Conservation (phyloP, 2,113 vertebrate genomes). For the Apistogramma diplotaenia region DNA sequence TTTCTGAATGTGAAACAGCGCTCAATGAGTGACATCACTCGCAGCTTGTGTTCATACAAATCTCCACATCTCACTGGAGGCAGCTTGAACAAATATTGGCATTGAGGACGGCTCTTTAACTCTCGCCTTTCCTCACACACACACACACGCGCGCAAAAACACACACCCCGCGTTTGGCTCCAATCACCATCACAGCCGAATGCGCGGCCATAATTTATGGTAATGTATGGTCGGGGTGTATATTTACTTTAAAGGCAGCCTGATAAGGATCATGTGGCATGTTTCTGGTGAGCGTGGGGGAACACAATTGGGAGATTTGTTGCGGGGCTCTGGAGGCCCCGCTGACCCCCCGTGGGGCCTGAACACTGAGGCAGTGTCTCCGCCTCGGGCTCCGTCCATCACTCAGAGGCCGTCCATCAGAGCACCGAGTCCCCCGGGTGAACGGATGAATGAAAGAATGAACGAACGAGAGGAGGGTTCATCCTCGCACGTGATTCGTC, state of each 20-base stretch:
- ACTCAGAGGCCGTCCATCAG: constrained; percentile 49
- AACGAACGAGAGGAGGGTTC: neutral
- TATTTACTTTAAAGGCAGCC: constrained; percentile 56
- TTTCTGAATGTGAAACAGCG: neutral
- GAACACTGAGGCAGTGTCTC: constrained; percentile 65
- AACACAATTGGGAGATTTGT: constrained; percentile 69
- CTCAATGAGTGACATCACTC: constrained; percentile 50
- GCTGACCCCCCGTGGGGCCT: constrained; percentile 33
- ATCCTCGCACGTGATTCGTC: constrained; percentile 1
- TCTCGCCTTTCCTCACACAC: neutral
- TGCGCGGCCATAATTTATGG: constrained; percentile 46
- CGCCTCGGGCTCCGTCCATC: constrained; percentile 50
- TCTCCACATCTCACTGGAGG: constrained; percentile 40
- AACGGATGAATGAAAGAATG: neutral
- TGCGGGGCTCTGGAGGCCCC: constrained; percentile 38
- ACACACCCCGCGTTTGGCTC: constrained; percentile 12
- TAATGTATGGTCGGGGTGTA: constrained; percentile 35
- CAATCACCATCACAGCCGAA: constrained; percentile 33
- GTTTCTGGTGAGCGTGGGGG: constrained; percentile 45
- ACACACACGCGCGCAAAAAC: neutral
- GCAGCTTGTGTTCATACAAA: constrained; percentile 57
- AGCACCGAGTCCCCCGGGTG: constrained; percentile 4
- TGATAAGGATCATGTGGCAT: constrained; percentile 60
- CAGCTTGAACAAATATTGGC: constrained; percentile 67
- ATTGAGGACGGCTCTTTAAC: constrained; percentile 5